phyloP scores from a whole-genome alignment of 2,888 invertebrate genomes.

The Synergus gifuensis region DNA sequence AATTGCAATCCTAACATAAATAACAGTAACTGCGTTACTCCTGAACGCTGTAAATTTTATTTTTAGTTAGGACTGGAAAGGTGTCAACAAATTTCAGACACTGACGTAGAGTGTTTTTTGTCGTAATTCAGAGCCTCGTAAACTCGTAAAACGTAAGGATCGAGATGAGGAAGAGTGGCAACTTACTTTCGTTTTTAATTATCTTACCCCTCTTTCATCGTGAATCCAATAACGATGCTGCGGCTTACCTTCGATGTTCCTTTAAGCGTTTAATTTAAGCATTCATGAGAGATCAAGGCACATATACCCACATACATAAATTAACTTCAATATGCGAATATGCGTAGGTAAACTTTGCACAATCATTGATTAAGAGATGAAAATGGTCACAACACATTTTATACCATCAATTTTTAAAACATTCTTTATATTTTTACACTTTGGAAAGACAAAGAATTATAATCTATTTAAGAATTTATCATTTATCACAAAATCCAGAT shows the following conservation, averaged over 20 bases:
- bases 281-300: conserved; percentile 1
- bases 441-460: too few species aligned
- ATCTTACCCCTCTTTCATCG: conserved; percentile 18
- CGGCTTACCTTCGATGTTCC: conserved; percentile 11
- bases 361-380: neutral
- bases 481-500: too few species aligned
- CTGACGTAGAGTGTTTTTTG: neutral
- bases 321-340: conserved; percentile 1
- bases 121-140: neutral
- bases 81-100: neutral
- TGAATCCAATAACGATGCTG: conserved; percentile 27
- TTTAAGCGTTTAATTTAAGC: conserved; percentile 16
- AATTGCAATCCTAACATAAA: too few species aligned
- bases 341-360: neutral
- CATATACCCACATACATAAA: neutral
- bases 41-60: too few species aligned
- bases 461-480: too few species aligned
- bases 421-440: too few species aligned
- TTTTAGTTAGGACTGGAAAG: neutral
- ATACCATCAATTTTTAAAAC: too few species aligned
- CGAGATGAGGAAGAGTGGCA: conserved; percentile 11
- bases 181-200: conserved; percentile 33
- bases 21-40: too few species aligned
- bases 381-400: too few species aligned
- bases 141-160: conserved; percentile 12